Evolutionary conservation across 2,797 vertebrate genomes (phyloP).

Genomic region (Danio jaintianensis): DNA sequence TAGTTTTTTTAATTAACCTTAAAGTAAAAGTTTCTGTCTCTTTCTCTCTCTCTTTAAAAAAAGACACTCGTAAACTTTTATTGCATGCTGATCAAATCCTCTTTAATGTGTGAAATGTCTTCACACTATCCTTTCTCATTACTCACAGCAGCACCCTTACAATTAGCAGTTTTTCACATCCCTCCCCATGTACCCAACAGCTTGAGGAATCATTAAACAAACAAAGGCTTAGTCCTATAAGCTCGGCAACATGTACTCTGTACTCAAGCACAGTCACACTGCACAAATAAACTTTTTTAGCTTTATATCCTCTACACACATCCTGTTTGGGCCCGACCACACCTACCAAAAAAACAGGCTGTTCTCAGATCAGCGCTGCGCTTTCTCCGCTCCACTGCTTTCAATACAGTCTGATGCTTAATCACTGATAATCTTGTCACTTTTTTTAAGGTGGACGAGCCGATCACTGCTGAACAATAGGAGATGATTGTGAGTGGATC

Average conservation of each 20-base stretch:
- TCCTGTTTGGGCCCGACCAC: conserved; percentile 71
- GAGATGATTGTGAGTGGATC: conserved; percentile 2
- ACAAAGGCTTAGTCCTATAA: conserved; percentile 17
- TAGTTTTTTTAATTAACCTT: too few species aligned
- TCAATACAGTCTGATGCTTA: neutral
- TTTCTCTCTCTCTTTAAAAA: too few species aligned
- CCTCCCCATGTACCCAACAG: neutral
- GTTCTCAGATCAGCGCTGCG: conserved; percentile 16
- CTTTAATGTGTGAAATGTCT: neutral
- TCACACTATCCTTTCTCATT: neutral
- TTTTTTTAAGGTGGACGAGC: conserved; percentile 9
- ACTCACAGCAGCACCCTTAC: neutral
- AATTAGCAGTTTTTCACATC: neutral
- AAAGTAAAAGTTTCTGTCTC: too few species aligned
- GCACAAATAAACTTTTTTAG: conserved; percentile 58
- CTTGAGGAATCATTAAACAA: conserved; percentile 30
- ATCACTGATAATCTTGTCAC: conserved; percentile 28
- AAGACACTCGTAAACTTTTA: too few species aligned
- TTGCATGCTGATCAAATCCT: too few species aligned
- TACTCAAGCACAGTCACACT: conserved; percentile 47
- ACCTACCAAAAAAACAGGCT: conserved; percentile 47
- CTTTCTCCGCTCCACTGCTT: neutral
- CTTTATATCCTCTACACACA: conserved; percentile 72
- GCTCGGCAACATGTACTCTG: conserved; percentile 15
- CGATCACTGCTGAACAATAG: conserved; percentile 28